Percentiles rank a stretch among this genome's conserved stretches.
Evolutionary conservation across 2,888 invertebrate genomes (phyloP).

Genomic region (Elmis aenea): DNA sequence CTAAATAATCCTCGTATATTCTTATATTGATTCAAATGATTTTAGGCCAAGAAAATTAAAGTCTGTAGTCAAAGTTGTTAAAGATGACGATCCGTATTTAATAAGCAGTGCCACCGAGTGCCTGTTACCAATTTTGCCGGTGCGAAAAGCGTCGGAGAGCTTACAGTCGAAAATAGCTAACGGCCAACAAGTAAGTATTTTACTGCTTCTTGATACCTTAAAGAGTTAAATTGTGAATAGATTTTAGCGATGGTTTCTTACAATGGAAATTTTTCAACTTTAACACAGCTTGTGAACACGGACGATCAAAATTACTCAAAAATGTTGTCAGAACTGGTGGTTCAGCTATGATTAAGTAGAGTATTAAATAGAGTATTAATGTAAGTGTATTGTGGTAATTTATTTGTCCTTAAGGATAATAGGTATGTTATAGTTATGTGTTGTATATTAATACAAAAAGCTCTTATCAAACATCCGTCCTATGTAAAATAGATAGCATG

Average conservation of each 20-base stretch:
- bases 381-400: too few relatives aligned
- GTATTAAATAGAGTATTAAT: too few relatives aligned
- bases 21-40: conserved; percentile 1
- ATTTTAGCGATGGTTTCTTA: conserved; percentile 7
- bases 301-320: conserved; percentile 50
- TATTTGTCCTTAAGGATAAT: too few relatives aligned
- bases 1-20: neutral
- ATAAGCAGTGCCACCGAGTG: conserved; percentile 41
- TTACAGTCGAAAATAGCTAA: conserved; percentile 18
- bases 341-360: conserved; percentile 37
- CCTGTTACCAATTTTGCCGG: conserved; percentile 37
- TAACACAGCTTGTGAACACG: neutral
- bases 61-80: conserved; percentile 10
- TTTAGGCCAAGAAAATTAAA: conserved; percentile 12
- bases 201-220: conserved; percentile 10
- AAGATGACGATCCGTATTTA: conserved; percentile 49
- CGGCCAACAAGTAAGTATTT: conserved; percentile 24
- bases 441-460: too few relatives aligned
- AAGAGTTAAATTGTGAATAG: conserved; percentile 1
- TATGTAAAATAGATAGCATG: too few relatives aligned
- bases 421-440: too few relatives aligned
- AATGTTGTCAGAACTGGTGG: conserved; percentile 48
- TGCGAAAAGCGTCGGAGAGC: conserved; percentile 12
- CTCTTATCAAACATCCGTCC: too few relatives aligned
- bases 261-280: conserved; percentile 1